A percentile compares a stretch with the other conserved stretches of the same genome.
Evolutionary conservation across 1,140 invertebrate species (phyloP).

Genomic region (Goniozus legneri): DNA sequence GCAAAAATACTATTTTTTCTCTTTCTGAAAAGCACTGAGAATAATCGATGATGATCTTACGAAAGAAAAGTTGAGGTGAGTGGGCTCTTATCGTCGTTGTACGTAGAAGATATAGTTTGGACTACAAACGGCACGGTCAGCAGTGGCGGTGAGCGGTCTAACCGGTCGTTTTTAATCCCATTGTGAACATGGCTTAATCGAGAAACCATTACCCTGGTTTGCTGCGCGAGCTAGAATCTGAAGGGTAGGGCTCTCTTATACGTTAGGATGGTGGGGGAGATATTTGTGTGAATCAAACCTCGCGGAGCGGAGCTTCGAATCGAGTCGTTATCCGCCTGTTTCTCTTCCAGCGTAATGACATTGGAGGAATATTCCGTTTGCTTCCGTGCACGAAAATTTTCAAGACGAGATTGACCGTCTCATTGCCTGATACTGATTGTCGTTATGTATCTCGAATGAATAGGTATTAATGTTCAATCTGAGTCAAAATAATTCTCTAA

Average conservation of each 20-base stretch:
- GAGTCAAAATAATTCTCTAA: too few species aligned
- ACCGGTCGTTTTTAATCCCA: constrained; percentile 52
- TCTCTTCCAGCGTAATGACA: too few species aligned
- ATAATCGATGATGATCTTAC: too few species aligned
- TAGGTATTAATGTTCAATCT: too few species aligned
- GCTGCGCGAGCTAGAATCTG: constrained; percentile 39
- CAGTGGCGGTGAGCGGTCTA: too few species aligned
- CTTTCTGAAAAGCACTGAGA: too few species aligned
- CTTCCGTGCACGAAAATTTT: too few species aligned
- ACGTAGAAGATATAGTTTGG: constrained; percentile 30
- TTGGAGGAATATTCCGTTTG: too few species aligned
- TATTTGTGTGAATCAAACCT: constrained; percentile 24
- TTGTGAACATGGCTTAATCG: constrained; percentile 51
- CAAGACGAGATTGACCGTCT: too few species aligned
- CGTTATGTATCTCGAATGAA: too few species aligned
- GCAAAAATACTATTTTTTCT: too few species aligned
- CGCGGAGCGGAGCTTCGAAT: constrained; percentile 25
- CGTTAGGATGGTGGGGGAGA: constrained; percentile 16
- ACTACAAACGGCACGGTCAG: constrained; percentile 46
- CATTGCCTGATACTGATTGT: too few species aligned
- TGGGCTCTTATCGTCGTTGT: constrained; percentile 17
- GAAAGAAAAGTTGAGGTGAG: constrained; percentile 21
- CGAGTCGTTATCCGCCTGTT: constrained; percentile 21
- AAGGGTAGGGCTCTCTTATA: constrained; percentile 26
- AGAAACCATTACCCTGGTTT: constrained; percentile 43